phyloP scores from a whole-genome alignment of 2,797 vertebrate genomes.

The Channa striata region DNA sequence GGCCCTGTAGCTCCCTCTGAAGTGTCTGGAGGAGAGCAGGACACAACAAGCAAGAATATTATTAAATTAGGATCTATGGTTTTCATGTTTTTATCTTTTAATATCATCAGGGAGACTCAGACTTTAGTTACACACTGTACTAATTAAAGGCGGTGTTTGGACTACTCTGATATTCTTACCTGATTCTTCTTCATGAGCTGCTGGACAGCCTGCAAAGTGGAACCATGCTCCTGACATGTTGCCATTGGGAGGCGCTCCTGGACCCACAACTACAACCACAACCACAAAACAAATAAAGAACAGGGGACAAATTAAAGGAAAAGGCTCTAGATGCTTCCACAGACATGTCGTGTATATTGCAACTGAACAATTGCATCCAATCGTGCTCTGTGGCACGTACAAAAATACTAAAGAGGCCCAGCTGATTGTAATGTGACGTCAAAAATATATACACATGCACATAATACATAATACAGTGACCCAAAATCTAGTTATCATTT shows the following conservation, averaged over 20 bases:
- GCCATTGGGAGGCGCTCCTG: conserved; percentile 93
- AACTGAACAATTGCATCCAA: too few species aligned
- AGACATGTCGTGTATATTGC: too few species aligned
- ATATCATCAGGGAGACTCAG: not conserved
- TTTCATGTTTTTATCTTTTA: not conserved
- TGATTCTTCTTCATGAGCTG: conserved; percentile 98
- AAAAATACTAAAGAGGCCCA: too few species aligned
- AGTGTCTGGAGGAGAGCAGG: conserved; percentile 75
- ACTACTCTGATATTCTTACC: conserved; percentile 67
- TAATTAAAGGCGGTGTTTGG: not conserved
- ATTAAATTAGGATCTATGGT: not conserved
- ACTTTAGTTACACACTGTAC: too few species aligned
- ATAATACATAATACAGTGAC: too few species aligned
- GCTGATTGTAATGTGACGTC: too few species aligned
- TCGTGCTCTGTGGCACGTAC: too few species aligned
- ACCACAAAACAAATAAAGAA: conserved; percentile 1
- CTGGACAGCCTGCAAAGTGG: conserved; percentile 90
- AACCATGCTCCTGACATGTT: conserved; percentile 88
- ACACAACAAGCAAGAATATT: not conserved
- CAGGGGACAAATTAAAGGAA: too few species aligned
- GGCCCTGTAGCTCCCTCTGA: conserved; percentile 91
- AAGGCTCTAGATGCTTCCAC: too few species aligned
- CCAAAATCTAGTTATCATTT: too few species aligned
- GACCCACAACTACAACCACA: conserved; percentile 88
- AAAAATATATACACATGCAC: too few species aligned